phyloP scores from a whole-genome alignment of 2,888 invertebrate genomes.

The Ornithoptera alexandrae region DNA sequence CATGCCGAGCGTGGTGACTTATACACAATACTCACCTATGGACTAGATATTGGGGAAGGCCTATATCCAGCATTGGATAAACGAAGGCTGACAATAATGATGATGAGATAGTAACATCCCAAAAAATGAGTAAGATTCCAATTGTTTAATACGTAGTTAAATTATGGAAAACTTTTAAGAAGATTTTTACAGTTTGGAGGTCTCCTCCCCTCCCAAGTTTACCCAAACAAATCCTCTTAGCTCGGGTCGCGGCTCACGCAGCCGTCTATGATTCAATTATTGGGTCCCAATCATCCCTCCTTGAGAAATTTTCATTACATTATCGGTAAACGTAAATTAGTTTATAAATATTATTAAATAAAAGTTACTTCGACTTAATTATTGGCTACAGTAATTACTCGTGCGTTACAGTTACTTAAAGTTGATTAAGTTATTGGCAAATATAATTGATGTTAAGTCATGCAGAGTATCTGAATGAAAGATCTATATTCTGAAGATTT shows the following conservation, averaged over 20 bases:
- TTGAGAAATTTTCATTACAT: conserved; percentile 23
- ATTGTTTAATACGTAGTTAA: too few relatives aligned
- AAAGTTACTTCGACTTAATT: conserved; percentile 3
- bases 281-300: conserved; percentile 26
- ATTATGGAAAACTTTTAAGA: not conserved
- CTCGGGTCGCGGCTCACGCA: conserved; percentile 13
- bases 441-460: too few relatives aligned
- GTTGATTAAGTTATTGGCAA: too few relatives aligned
- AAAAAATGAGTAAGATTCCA: not conserved
- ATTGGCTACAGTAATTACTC: not conserved
- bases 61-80: too few relatives aligned
- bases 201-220: conserved; percentile 1
- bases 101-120: too few relatives aligned
- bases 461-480: too few relatives aligned
- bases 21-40: too few relatives aligned
- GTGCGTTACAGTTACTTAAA: not conserved
- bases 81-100: too few relatives aligned
- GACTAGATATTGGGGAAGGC: too few relatives aligned
- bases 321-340: conserved; percentile 21
- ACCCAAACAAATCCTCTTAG: conserved; percentile 28
- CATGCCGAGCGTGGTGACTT: too few relatives aligned
- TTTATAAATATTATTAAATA: conserved; percentile 17
- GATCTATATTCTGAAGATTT: too few relatives aligned
- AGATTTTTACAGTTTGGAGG: conserved; percentile 11
- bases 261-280: conserved; percentile 27